phyloP scores from a whole-genome alignment of 2,113 vertebrate species.

The Brachionichthys hirsutus region DNA sequence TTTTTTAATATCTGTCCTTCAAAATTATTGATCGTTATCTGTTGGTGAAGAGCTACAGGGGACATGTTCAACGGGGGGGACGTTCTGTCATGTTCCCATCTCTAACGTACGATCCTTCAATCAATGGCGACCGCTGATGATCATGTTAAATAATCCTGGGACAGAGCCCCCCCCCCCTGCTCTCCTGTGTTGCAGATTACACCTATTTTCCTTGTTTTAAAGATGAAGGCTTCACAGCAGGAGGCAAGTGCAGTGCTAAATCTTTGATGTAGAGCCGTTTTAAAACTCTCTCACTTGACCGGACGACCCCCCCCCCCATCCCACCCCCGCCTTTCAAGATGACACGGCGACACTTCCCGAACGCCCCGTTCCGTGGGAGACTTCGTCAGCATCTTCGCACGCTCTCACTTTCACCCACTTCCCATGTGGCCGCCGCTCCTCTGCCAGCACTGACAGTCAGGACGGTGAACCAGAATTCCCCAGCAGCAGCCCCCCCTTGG shows the following conservation, averaged over 20 bases:
- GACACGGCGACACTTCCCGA: constrained; percentile 46
- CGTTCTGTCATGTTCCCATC: not conserved
- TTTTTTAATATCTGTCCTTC: constrained; percentile 23
- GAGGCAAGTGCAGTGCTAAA: constrained; percentile 32
- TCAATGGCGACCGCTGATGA: no score
- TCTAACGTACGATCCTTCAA: no score
- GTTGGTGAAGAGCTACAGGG: constrained; percentile 30
- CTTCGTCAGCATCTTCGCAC: constrained; percentile 63
- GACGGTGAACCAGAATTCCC: constrained; percentile 47
- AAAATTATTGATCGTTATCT: constrained; percentile 39
- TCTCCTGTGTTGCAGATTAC: constrained; percentile 12
- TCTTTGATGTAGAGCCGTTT: constrained; percentile 36
- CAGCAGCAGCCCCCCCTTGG: constrained; percentile 39
- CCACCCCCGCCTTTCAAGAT: constrained; percentile 51
- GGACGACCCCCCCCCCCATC: constrained; percentile 17
- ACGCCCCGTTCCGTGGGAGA: constrained; percentile 41
- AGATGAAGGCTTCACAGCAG: constrained; percentile 15
- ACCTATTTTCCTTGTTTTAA: constrained; percentile 22
- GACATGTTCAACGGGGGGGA: no score
- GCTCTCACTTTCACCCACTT: constrained; percentile 64
- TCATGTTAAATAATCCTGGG: no score
- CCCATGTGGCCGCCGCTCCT: constrained; percentile 56
- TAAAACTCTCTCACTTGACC: constrained; percentile 48
- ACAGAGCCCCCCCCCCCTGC: no score
- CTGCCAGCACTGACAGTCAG: constrained; percentile 55